Conservation (phyloP, 2,113 vertebrate genomes). For the Serinus canaria region DNA sequence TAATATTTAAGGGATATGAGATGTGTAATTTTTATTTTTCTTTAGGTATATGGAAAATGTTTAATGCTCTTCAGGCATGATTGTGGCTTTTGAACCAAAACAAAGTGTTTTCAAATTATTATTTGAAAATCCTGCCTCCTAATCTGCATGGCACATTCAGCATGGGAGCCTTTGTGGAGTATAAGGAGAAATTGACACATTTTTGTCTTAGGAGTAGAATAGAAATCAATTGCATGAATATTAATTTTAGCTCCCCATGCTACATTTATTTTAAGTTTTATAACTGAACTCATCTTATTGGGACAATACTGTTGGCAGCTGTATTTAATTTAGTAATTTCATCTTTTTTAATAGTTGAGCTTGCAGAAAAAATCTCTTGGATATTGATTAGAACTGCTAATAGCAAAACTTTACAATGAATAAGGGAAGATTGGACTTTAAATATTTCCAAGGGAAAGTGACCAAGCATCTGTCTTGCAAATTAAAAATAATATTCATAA, state of each 20-base stretch:
- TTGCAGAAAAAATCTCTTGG: not conserved
- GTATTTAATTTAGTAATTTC: not conserved
- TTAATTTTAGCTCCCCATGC: not conserved
- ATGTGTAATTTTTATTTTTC: not conserved
- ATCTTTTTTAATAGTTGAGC: not conserved
- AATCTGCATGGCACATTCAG: not conserved
- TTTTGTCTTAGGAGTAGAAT: not conserved
- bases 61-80: not conserved
- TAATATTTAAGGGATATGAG: not conserved
- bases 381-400: not conserved
- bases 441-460: not conserved
- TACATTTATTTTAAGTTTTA: not conserved
- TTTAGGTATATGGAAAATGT: not conserved
- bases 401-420: slow-evolving; percentile 6
- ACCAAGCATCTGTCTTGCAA: not conserved
- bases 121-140: not conserved
- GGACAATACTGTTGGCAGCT: not conserved
- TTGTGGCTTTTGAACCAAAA: not conserved
- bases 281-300: not conserved
- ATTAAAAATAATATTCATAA: not conserved
- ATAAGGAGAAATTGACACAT: not conserved
- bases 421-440: slow-evolving; percentile 1
- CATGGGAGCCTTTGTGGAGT: not conserved
- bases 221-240: not conserved
- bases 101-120: not conserved